Evolutionary conservation across 2,888 invertebrate species (phyloP).

Genomic region (Fabriciana adippe): DNA sequence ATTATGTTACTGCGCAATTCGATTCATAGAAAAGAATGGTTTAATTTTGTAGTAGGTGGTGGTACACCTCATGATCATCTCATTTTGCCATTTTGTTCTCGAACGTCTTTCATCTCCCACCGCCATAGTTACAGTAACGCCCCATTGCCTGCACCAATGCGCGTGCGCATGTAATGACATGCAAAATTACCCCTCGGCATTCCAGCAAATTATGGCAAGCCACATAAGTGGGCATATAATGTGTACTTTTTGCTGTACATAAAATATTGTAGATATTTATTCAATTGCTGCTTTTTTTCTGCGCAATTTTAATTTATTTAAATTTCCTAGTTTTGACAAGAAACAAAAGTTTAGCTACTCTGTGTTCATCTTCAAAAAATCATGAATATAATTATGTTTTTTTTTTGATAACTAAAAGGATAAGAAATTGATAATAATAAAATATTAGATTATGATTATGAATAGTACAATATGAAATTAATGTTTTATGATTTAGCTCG

Average conservation of each 20-base stretch:
- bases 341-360: too few species aligned
- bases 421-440: too few species aligned
- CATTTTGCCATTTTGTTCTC: constrained; percentile 24
- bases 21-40: neutral
- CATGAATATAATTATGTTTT: too few species aligned
- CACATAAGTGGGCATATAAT: constrained; percentile 26
- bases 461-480: neutral
- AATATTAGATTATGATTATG: neutral
- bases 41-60: neutral
- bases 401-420: too few species aligned
- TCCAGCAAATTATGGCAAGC: constrained; percentile 43
- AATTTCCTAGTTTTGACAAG: too few species aligned
- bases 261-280: neutral
- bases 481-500: neutral
- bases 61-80: neutral
- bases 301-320: too few species aligned
- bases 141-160: constrained; percentile 46
- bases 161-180: constrained; percentile 47
- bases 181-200: constrained; percentile 46
- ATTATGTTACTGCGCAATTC: neutral
- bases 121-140: constrained; percentile 46
- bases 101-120: constrained; percentile 34
- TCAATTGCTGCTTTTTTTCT: neutral
- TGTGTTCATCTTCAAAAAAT: too few species aligned
- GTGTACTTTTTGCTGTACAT: constrained; percentile 16